A percentile compares a stretch with the other conserved stretches of the same genome.
phyloP scores from a whole-genome alignment of 2,888 invertebrate genomes.

The Gryllus longicercus region DNA sequence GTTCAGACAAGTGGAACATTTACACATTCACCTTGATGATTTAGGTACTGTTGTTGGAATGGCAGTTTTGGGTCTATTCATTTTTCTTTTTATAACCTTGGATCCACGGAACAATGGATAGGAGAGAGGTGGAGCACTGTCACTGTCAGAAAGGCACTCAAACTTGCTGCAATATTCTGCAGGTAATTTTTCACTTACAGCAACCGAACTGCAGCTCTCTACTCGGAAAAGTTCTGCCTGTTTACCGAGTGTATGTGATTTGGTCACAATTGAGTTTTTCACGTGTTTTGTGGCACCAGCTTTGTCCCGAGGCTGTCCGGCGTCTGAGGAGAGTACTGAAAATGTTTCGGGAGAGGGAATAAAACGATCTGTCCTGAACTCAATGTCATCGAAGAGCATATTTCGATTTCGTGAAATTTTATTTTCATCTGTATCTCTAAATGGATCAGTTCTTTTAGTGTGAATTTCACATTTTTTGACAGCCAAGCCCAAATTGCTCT shows the following conservation, averaged over 20 bases:
- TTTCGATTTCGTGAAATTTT: not conserved
- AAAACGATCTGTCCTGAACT: not conserved
- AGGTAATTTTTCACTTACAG: not conserved
- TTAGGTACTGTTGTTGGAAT: too few relatives aligned
- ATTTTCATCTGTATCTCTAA: not conserved
- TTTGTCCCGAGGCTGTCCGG: not conserved
- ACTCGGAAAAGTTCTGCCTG: not conserved
- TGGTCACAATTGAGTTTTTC: not conserved
- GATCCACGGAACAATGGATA: not conserved
- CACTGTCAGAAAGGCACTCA: slow-evolving; percentile 5
- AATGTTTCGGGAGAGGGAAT: not conserved
- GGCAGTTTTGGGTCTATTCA: not conserved
- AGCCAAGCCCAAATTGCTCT: not conserved
- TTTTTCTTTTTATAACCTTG: not conserved
- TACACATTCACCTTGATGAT: too few relatives aligned
- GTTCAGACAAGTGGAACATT: too few relatives aligned
- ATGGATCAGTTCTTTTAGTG: not conserved
- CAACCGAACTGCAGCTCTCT: not conserved
- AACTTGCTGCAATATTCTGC: not conserved
- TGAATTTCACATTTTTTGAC: not conserved
- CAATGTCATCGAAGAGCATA: not conserved
- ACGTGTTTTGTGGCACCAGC: not conserved
- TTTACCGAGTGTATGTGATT: not conserved
- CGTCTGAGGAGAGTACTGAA: not conserved
- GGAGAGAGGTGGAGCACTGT: not conserved